Percentiles rank a stretch among this genome's conserved stretches.
phyloP scores from a whole-genome alignment of 2,113 vertebrate species.

The Ageneiosus marmoratus region DNA sequence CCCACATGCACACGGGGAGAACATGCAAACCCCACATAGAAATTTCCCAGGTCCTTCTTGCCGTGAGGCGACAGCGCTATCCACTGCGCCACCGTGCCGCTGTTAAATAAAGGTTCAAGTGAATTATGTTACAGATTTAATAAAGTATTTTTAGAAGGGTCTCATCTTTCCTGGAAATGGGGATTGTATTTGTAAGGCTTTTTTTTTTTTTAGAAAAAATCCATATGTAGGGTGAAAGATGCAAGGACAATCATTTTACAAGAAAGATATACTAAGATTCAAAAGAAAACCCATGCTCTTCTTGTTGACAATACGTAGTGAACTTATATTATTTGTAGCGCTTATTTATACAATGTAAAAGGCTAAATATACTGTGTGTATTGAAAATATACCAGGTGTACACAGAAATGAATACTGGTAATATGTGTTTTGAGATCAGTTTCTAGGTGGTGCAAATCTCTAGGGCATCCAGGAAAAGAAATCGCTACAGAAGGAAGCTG shows the following conservation, averaged over 20 bases:
- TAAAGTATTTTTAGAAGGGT: too few species aligned
- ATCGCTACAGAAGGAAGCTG: neutral
- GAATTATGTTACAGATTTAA: too few species aligned
- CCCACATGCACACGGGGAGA: too few species aligned
- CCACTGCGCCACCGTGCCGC: too few species aligned
- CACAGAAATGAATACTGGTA: neutral
- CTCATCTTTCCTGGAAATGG: too few species aligned
- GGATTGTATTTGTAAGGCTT: neutral
- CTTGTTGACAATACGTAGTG: neutral
- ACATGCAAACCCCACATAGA: too few species aligned
- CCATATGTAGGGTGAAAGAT: neutral
- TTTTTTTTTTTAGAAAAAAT: conserved; percentile 1
- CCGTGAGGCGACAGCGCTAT: too few species aligned
- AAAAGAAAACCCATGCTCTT: neutral
- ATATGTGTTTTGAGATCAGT: neutral
- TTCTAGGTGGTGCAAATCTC: conserved; percentile 3
- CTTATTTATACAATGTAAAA: neutral
- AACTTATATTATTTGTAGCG: neutral
- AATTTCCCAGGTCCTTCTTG: too few species aligned
- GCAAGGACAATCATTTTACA: neutral
- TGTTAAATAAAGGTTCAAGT: too few species aligned
- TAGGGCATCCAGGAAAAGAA: neutral
- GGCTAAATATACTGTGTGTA: neutral
- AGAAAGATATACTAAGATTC: neutral
- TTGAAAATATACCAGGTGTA: neutral